Percentiles rank a stretch among this genome's conserved stretches.
Evolutionary conservation across 2,888 invertebrate genomes (phyloP).

Genomic region (Tribolium freemani): DNA sequence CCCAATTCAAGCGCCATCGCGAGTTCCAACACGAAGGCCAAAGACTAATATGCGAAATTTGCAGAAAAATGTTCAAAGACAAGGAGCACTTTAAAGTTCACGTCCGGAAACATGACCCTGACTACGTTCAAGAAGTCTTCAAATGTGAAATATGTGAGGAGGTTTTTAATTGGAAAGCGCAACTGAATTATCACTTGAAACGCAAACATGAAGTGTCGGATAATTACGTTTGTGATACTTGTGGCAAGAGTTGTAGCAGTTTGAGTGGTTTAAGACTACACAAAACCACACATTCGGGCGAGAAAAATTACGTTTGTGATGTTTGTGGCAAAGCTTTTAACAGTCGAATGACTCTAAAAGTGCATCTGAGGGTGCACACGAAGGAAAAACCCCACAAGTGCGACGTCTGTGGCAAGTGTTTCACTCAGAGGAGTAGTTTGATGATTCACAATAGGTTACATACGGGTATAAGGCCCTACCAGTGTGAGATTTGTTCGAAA

Average conservation of each 20-base stretch:
- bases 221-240: constrained; percentile 6
- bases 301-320: constrained; percentile 57
- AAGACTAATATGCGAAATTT: not conserved
- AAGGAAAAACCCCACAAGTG: constrained; percentile 45
- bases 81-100: not conserved
- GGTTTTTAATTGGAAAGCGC: not conserved
- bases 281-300: constrained; percentile 58
- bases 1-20: not conserved
- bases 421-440: constrained; percentile 46
- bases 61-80: not conserved
- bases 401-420: constrained; percentile 47
- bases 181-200: not conserved
- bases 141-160: not conserved
- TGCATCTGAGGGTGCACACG: constrained; percentile 54
- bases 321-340: constrained; percentile 66
- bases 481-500: constrained; percentile 1
- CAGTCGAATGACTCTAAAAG: constrained; percentile 63
- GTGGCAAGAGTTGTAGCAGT: not conserved
- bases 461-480: constrained; percentile 7
- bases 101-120: not conserved
- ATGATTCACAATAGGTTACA: constrained; percentile 45
- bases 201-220: not conserved
- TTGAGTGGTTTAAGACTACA: constrained; percentile 48
- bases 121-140: not conserved
- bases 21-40: not conserved